Base-by-base conservation (phyloP, 2,888 invertebrate genomes). In the Troides helena region DNA sequence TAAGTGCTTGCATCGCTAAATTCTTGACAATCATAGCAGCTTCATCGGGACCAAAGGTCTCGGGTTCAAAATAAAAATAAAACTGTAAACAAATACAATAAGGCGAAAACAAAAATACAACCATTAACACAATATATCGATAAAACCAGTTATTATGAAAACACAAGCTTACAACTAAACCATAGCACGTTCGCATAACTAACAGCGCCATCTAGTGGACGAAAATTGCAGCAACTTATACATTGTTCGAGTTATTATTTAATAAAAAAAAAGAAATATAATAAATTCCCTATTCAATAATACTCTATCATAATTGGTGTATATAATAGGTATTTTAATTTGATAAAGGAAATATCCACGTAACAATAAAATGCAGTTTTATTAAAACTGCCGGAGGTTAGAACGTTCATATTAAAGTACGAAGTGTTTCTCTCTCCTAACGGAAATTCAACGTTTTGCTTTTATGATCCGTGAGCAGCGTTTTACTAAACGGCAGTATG, bases 401-500 rank as follows among this genome's bases (percentile, higher is more conserved):
- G 57, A 39, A 67, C 59, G 58, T 58, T 63, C 30, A 63, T 23
- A 62, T 63, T 58, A 39, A 58, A 67, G 67, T 36, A 62, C 39
- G 12, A 50, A 68, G 58, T 58, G 39, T 68, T 67, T 62, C 57
- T 18, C 63, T 58, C 46, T 30, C 58, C 57, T 21, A 68, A 57
- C 53, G 57, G 57, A 67, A 62, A 8, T 62, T 68, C 21, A 58
- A 62, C 63, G 62, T 62, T 62, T 63, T 68, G 46, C 62, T 68
- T 68, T 67, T 68, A 68, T 68, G 68, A 68, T 68, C 68, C 68
- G 21, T 30, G 62, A 58, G 62, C 62, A 58, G 36, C 68, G 62
- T 68, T 59, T 68, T 50, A 58, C 36, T 50, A 58, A 68, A 63
- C 58, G 68, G 62, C 58, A 58, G 63, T 59, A 63, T 23, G 58